A percentile compares a stretch with the other conserved stretches of the same genome.
These are phyloP conservation scores for Elgaria multicarinata DNA, from an alignment of 2,113 vertebrate species.

Conservation along the genomic window DNA sequence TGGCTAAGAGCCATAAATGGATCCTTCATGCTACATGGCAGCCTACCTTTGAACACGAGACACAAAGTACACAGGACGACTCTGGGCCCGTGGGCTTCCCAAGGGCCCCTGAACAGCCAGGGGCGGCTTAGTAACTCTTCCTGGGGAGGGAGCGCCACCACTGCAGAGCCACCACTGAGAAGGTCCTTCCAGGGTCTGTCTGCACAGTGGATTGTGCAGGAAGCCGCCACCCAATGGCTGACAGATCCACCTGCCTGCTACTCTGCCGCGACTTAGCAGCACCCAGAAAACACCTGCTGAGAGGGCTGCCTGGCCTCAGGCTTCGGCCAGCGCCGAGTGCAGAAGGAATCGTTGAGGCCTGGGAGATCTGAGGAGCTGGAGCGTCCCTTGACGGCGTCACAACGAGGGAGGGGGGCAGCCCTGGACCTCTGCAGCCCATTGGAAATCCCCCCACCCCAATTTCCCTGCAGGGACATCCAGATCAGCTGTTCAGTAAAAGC, in stretches of 20 bases:
- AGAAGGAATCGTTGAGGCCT: not conserved
- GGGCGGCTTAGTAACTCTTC: not conserved
- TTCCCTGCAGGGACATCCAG: not conserved
- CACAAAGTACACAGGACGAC: not conserved
- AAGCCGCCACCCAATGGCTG: not conserved
- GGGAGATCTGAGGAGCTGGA: too few species aligned
- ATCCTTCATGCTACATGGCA: not conserved
- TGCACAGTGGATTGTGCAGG: not conserved
- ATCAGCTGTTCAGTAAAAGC: not conserved
- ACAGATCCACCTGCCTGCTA: not conserved
- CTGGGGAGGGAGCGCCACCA: accelerated
- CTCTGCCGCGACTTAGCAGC: not conserved
- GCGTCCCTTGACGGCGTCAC: not conserved
- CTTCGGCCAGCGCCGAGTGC: not conserved
- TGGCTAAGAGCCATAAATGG: too few species aligned
- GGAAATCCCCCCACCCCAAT: too few species aligned
- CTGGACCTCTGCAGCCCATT: not conserved
- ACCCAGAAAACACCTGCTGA: not conserved
- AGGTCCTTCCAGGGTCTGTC: not conserved
- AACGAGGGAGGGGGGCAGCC: accelerated
- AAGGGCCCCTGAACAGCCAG: too few species aligned
- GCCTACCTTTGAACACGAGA: too few species aligned
- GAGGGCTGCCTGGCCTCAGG: not conserved
- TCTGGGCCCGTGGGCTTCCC: not conserved
- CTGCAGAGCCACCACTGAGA: not conserved